Evolutionary conservation across 1,140 invertebrate species (phyloP), one percentile per base, ranked within the genome.

Genomic region (Nixonia krombeini): DNA sequence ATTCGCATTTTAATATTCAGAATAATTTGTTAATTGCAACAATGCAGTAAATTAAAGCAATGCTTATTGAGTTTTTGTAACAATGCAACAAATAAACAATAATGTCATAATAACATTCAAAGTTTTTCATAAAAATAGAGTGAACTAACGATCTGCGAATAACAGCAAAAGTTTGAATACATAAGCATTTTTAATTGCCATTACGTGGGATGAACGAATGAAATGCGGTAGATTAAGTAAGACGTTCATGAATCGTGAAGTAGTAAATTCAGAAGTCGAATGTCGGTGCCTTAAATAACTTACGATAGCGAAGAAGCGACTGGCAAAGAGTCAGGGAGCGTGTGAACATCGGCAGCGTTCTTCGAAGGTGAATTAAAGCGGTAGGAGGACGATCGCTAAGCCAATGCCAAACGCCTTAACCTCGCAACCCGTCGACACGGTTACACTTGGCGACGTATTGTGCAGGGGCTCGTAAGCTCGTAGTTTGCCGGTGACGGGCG

Each of bases 351-450:
- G 45, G 12, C 55, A 40, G 38, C 26, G 49, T 51, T 46, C 55
- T 29, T 49, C 62, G 53, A 41, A 46, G 63, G 52, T 52, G 55
- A 59, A 66, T 66, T 66, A 40, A 58, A 57, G 51, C 25, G 49
- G 37, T 18, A 29, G 28, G 41, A 44, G 44, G 41, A 47, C 42
- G 26, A 45, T 31, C 26, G 25, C 18, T 13, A 17, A 45, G 26
- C 23, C 42, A 35, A 47, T 47, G 29, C 50, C 53, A 53, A 35
- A 47, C 62, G 53, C 62, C 63, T 25, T 55, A 66, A 58, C 44
- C 62, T 47, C 62, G 50, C 63, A 59, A 55, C 50, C 55, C 63
- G 37, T 59, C 63, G 63, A 59, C 63, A 66, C 63, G 44, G 40
- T 55, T 55, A 53, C 55, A 55, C 40, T 29, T 21, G 33, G 29